A percentile compares a stretch with the other conserved stretches of the same genome.
These are phyloP conservation scores for Lagopus leucura DNA, from an alignment of 2,113 vertebrate genomes.

Conservation along the genomic window DNA sequence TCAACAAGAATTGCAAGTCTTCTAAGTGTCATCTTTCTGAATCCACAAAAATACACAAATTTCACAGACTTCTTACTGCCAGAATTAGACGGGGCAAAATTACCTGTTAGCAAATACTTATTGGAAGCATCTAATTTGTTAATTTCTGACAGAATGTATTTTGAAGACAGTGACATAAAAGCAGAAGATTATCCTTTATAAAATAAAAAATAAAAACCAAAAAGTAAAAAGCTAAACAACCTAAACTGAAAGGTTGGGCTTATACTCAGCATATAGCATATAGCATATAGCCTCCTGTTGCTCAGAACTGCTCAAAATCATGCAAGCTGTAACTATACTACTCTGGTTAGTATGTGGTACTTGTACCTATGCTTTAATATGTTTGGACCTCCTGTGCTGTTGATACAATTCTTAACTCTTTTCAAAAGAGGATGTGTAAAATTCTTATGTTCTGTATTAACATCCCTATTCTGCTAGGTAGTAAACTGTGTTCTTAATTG, in stretches of 20 bases:
- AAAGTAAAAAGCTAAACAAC: neutral
- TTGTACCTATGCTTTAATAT: neutral
- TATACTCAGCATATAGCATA: too few species aligned
- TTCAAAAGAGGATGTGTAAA: neutral
- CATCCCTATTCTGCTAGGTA: neutral
- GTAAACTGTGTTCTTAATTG: conserved; percentile 32
- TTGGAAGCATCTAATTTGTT: neutral
- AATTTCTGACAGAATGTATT: neutral
- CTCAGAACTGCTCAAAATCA: neutral
- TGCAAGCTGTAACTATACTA: neutral
- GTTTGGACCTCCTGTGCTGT: neutral
- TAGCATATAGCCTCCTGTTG: neutral
- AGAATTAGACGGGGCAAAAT: neutral
- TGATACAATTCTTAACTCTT: neutral
- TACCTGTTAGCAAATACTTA: neutral
- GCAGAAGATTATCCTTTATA: neutral
- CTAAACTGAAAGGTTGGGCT: neutral
- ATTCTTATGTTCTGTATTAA: neutral
- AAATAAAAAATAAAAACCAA: neutral
- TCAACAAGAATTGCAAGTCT: neutral
- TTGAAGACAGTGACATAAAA: neutral
- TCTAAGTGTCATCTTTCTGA: neutral
- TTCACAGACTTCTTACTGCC: neutral
- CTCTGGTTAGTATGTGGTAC: neutral
- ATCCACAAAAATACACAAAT: neutral